These are phyloP conservation scores for Sarcophaga rosellei DNA, from an alignment of 2,888 invertebrate genomes.

Conservation along the genomic window DNA sequence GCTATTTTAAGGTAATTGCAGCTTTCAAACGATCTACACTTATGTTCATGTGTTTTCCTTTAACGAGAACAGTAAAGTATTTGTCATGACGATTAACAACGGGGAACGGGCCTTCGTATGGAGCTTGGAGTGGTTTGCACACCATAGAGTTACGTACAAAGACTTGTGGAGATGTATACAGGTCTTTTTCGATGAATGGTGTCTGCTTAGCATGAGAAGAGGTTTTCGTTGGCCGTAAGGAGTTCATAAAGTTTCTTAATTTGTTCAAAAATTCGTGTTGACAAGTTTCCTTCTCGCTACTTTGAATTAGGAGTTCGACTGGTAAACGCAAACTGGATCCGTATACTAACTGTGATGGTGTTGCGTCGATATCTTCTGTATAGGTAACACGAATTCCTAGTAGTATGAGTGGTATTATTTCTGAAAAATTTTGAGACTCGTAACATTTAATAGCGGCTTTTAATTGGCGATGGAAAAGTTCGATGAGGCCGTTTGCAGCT, in stretches of 20 bases:
- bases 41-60: conserved; percentile 22
- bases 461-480: conserved; percentile 31
- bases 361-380: no score
- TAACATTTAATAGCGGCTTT: no score
- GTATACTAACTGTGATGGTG: no score
- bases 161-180: conserved; percentile 25
- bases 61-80: conserved; percentile 31
- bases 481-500: conserved; percentile 4
- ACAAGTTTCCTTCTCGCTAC: no score
- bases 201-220: conserved; percentile 6
- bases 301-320: not conserved
- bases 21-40: conserved; percentile 8
- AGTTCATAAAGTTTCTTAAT: no score
- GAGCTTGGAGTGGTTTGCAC: conserved; percentile 22
- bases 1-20: no score
- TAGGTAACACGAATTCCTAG: no score
- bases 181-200: conserved; percentile 21
- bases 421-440: no score
- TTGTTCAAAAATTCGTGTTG: no score
- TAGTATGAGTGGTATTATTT: no score
- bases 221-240: not conserved
- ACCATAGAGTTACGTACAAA: conserved; percentile 35
- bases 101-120: conserved; percentile 28
- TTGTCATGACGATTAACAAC: conserved; percentile 22
- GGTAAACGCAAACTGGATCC: no score